Base-by-base conservation (phyloP, 1,140 invertebrate genomes). In the Ostrea denselamellosa region DNA sequence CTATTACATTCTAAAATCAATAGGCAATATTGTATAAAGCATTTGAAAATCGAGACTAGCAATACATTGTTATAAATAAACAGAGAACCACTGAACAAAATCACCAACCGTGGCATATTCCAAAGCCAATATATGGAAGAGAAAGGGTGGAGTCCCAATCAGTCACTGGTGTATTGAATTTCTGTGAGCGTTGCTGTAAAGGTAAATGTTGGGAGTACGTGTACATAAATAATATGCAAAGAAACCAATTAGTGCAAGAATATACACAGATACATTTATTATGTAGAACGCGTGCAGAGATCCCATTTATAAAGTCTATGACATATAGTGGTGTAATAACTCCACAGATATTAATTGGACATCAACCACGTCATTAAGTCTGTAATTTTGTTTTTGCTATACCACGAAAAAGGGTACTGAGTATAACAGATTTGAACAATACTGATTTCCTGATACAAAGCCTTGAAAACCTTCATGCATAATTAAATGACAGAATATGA, bases 151-250 rank as follows among this genome's bases (percentile, higher is more conserved):
- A 77, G 68, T 14, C 28, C 8, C 28, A 77, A 77, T 77, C 68
- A 77, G 28, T 77, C 28, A 25, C 12, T 25, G 25, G 68, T 17
- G 14, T 77, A 77, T 77, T 77, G 68, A 77, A 77, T 77, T 77
- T 25, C 28, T 34, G 68, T 34, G 28, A 0, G 68, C 25, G 25
- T 77, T 77, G 28, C 25, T 77, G 22, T 22, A 77, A 77, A 77
- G 22, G 68, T 77, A 77, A 77, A 77, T 77, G 68, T 77, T 77
- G 25, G 68, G 14, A 77, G 25, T 77, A 77, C 68, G 68, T 77
- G 68, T 77, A 28, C 68, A 77, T 77, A 77, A 77, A 77, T 77
- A 77, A 77, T 77, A 77, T 77, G 68, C 25, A 77, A 77, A 77
- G 68, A 77, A 77, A 77, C 68, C 68, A 77, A 77, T 77, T 77